Evolutionary conservation across 2,888 invertebrate species (phyloP).

Genomic region (Plemyria rubiginata): DNA sequence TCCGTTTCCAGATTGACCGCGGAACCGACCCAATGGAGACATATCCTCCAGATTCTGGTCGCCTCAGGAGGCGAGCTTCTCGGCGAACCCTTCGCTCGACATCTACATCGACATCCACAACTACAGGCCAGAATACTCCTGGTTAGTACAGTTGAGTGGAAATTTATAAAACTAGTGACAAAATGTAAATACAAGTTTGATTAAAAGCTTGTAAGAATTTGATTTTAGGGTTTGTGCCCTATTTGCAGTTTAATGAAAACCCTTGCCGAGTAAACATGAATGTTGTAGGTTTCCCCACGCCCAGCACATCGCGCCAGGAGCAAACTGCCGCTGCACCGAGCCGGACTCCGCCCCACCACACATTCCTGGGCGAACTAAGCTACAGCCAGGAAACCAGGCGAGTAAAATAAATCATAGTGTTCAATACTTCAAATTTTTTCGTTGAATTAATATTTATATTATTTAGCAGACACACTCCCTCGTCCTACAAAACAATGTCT

Average conservation of each 20-base stretch:
- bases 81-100: conserved; percentile 42
- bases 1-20: conserved; percentile 84
- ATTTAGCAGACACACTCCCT: no score
- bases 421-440: no score
- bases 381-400: conserved; percentile 54
- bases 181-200: no score
- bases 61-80: conserved; percentile 26
- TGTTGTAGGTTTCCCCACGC: conserved; percentile 51
- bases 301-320: conserved; percentile 56
- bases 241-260: background rate
- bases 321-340: background rate
- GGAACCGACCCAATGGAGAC: conserved; percentile 90
- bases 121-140: conserved; percentile 44
- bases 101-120: conserved; percentile 20
- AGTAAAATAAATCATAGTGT: no score
- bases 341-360: background rate
- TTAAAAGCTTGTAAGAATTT: no score
- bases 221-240: no score
- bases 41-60: conserved; percentile 53
- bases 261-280: background rate
- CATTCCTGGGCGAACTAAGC: conserved; percentile 63
- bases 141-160: conserved; percentile 46
- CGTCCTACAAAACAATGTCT: no score
- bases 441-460: no score
- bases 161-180: no score